These are phyloP conservation scores for Heterocephalus glaber DNA, from an alignment of 2,113 vertebrate species.

Conservation along the genomic window DNA sequence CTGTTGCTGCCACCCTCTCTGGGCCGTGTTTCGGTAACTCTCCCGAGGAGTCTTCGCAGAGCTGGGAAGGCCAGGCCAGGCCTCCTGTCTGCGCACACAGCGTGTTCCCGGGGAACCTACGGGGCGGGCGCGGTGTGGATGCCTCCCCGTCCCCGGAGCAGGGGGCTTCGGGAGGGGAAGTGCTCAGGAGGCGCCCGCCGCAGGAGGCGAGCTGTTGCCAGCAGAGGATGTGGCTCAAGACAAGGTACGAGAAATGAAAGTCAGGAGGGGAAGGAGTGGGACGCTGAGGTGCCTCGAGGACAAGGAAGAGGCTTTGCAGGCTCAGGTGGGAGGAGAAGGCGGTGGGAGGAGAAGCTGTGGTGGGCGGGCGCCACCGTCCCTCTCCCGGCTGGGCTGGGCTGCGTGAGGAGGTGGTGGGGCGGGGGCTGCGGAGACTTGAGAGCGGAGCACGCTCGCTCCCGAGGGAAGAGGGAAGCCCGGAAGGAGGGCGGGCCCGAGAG, in stretches of 20 bases:
- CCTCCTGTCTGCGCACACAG: accelerated
- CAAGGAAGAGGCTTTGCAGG: conserved; percentile 76
- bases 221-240: conserved; percentile 71
- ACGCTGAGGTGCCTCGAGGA: conserved; percentile 40
- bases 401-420: accelerated
- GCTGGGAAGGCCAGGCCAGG: background rate
- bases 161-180: background rate
- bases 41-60: background rate
- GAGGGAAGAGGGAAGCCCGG: too few relatives aligned
- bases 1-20: accelerated
- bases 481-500: background rate
- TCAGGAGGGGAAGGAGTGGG: conserved; percentile 52
- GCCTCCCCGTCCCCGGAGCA: background rate
- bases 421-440: too few relatives aligned
- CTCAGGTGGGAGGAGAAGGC: conserved; percentile 31
- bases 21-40: background rate
- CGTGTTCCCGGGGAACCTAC: background rate
- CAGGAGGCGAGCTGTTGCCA: conserved; percentile 73
- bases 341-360: accelerated
- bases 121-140: background rate
- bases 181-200: background rate
- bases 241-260: conserved; percentile 78
- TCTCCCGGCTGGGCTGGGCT: background rate
- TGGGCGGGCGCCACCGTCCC: background rate
- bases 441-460: too few relatives aligned